Percentiles rank a stretch among this genome's conserved stretches.
Evolutionary conservation across 2,797 vertebrate species (phyloP).

Genomic region (Helicolenus hilgendorfi): DNA sequence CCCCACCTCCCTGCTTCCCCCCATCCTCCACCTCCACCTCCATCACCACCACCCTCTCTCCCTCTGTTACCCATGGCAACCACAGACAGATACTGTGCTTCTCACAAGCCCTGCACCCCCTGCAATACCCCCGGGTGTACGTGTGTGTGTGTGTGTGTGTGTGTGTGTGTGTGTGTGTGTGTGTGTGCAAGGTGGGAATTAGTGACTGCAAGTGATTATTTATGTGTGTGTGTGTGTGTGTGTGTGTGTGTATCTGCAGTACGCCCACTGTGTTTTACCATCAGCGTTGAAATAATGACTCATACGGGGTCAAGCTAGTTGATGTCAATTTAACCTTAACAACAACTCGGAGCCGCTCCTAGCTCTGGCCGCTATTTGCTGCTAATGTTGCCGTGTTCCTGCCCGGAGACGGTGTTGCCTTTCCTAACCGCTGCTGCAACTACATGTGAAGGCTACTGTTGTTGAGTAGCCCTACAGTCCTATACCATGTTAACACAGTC

Average conservation of each 20-base stretch:
- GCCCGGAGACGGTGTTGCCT: not conserved
- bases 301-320: conserved; percentile 65
- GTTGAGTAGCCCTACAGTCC: not conserved
- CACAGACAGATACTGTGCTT: conserved; percentile 74
- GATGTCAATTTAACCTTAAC: conserved; percentile 77
- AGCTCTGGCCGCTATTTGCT: conserved; percentile 32
- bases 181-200: not conserved
- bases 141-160: conserved; percentile 7
- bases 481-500: not conserved
- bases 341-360: conserved; percentile 35
- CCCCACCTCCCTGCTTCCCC: not conserved
- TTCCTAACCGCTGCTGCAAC: conserved; percentile 10
- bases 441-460: conserved; percentile 8
- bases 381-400: conserved; percentile 29
- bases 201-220: conserved; percentile 13
- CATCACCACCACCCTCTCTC: conserved; percentile 28
- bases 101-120: conserved; percentile 39
- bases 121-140: conserved; percentile 26
- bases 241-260: not conserved
- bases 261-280: conserved; percentile 40
- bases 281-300: conserved; percentile 64
- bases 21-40: not conserved
- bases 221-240: not conserved
- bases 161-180: conserved; percentile 8
- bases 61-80: conserved; percentile 87